phyloP scores from a whole-genome alignment of 1,140 invertebrate species.

The Panagrolaimus sp. region DNA sequence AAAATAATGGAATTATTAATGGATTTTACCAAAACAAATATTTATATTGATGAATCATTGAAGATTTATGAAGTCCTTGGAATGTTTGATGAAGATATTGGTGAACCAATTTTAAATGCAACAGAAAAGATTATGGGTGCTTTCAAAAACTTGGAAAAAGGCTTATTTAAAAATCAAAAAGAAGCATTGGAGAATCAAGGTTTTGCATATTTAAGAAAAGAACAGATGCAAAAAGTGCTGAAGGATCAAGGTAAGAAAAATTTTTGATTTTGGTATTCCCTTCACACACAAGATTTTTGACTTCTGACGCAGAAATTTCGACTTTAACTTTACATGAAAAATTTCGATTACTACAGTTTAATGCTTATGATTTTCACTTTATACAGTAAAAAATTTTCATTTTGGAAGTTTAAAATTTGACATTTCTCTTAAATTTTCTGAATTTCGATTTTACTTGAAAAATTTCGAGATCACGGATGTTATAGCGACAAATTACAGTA shows the following conservation, averaged over 20 bases:
- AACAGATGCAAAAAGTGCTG: not conserved
- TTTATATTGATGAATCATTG: not conserved
- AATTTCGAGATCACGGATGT: too few relatives aligned
- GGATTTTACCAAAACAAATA: not conserved
- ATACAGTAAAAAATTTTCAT: too few relatives aligned
- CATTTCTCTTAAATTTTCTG: too few relatives aligned
- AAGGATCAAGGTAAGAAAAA: not conserved
- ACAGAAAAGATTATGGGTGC: not conserved
- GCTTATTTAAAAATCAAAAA: not conserved
- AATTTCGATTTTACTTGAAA: too few relatives aligned
- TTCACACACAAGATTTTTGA: too few relatives aligned
- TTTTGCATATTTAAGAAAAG: not conserved
- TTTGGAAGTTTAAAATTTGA: too few relatives aligned
- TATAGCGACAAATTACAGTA: too few relatives aligned
- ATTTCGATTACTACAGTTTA: too few relatives aligned
- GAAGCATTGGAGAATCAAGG: not conserved
- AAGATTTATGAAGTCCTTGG: not conserved
- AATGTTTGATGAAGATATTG: slow-evolving; percentile 8
- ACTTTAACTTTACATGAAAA: too few relatives aligned
- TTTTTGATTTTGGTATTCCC: too few relatives aligned
- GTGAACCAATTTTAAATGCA: not conserved
- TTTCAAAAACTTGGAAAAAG: slow-evolving; percentile 1
- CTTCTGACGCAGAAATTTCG: too few relatives aligned
- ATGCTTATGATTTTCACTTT: too few relatives aligned
- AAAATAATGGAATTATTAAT: not conserved